Conservation (phyloP, 1,140 invertebrate species). For the Asbolus verrucosus region DNA sequence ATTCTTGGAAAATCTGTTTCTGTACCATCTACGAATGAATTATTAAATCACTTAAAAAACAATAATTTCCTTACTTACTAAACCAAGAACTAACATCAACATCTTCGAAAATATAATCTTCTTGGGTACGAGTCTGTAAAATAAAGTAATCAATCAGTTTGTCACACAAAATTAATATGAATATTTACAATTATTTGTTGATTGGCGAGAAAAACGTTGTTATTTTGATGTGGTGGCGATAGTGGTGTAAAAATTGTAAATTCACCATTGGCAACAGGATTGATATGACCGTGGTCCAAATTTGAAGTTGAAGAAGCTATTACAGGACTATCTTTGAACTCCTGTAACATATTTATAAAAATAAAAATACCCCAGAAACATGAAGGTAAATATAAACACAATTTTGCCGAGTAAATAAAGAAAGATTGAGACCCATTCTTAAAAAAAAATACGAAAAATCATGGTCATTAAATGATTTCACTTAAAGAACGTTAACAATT, state of each 20-base stretch:
- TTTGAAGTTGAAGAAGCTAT: conserved; percentile 56
- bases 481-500: conserved; percentile 28
- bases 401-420: background rate
- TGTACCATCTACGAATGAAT: conserved; percentile 66
- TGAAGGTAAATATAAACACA: too few relatives aligned
- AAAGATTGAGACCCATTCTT: background rate
- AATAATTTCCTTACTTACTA: conserved; percentile 57
- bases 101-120: conserved; percentile 58
- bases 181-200: conserved; percentile 58
- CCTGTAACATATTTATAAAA: conserved; percentile 55
- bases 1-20: conserved; percentile 80
- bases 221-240: conserved; percentile 59
- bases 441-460: conserved; percentile 7
- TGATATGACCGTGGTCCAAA: conserved; percentile 62
- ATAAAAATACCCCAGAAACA: background rate
- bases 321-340: conserved; percentile 62
- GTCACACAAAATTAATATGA: conserved; percentile 20
- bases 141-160: conserved; percentile 3
- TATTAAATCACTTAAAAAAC: conserved; percentile 1
- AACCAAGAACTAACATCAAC: conserved; percentile 61
- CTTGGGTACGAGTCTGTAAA: conserved; percentile 55
- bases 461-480: conserved; percentile 22
- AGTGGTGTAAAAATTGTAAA: conserved; percentile 64
- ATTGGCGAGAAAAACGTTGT: conserved; percentile 59
- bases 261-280: conserved; percentile 62